These are phyloP conservation scores for Mythimna loreyi DNA, from an alignment of 2,888 invertebrate genomes.

Conservation along the genomic window DNA sequence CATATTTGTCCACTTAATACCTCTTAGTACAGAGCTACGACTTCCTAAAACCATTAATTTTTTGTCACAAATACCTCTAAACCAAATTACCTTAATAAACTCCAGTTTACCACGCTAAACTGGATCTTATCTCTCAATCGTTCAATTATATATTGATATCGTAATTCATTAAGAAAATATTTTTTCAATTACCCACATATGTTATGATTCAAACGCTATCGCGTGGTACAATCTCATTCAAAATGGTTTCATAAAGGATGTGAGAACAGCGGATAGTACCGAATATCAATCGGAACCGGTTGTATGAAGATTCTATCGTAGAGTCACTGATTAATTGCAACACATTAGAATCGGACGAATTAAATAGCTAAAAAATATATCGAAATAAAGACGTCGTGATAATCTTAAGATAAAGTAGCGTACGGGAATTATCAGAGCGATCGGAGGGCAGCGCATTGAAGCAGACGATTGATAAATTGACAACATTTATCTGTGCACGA, in stretches of 20 bases:
- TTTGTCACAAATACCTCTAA: slow-evolving; percentile 49
- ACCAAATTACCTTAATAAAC: slow-evolving; percentile 58
- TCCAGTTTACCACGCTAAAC: slow-evolving; percentile 59
- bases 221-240: slow-evolving; percentile 45
- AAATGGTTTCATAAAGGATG: slow-evolving; percentile 59
- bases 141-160: slow-evolving; percentile 62
- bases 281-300: slow-evolving; percentile 57
- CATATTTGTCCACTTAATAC: slow-evolving; percentile 46
- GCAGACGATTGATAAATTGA: slow-evolving; percentile 84
- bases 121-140: slow-evolving; percentile 54
- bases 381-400: slow-evolving; percentile 86
- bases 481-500: slow-evolving; percentile 86
- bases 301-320: slow-evolving; percentile 62
- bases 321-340: slow-evolving; percentile 70
- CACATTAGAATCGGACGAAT: slow-evolving; percentile 79
- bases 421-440: slow-evolving; percentile 81
- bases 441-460: slow-evolving; percentile 74
- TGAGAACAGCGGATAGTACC: slow-evolving; percentile 61
- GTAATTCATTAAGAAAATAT: slow-evolving; percentile 63
- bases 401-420: slow-evolving; percentile 86
- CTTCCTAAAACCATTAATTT: slow-evolving; percentile 60
- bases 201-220: slow-evolving; percentile 51
- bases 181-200: slow-evolving; percentile 57
- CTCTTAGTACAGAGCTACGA: slow-evolving; percentile 46
- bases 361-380: slow-evolving; percentile 75